Evolutionary conservation across 2,888 invertebrate species (phyloP).

Genomic region (Xanthostigma xanthostigma): DNA sequence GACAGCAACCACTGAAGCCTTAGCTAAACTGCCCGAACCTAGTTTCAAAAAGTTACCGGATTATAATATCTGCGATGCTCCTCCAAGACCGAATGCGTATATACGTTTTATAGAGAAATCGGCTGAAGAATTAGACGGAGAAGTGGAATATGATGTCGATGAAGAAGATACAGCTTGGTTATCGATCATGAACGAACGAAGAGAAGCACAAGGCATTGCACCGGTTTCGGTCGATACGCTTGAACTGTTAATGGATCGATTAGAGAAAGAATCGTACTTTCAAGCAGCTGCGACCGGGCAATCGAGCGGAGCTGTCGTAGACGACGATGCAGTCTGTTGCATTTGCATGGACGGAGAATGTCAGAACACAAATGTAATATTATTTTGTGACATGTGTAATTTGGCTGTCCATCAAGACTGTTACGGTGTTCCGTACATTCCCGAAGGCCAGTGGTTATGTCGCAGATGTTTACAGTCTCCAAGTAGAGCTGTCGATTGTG

Average conservation of each 20-base stretch:
- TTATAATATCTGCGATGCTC: constrained; percentile 70
- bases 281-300: constrained; percentile 62
- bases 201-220: constrained; percentile 54
- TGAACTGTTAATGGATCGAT: constrained; percentile 90
- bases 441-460: constrained; percentile 83
- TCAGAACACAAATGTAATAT: constrained; percentile 94
- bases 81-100: constrained; percentile 73
- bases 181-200: constrained; percentile 69
- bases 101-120: constrained; percentile 91
- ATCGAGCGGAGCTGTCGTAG: constrained; percentile 61
- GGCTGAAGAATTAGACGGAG: constrained; percentile 85
- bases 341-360: constrained; percentile 99
- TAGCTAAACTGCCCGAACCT: constrained; percentile 51
- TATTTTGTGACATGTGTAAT: constrained; percentile 99
- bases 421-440: constrained; percentile 64
- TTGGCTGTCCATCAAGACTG: constrained; percentile 98
- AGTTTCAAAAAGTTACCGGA: constrained; percentile 54
- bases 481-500: constrained; percentile 88
- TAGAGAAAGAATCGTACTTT: constrained; percentile 96
- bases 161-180: constrained; percentile 97
- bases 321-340: constrained; percentile 96
- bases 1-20: constrained; percentile 22
- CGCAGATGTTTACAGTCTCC: constrained; percentile 92
- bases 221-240: constrained; percentile 77
- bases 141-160: constrained; percentile 92